Evolutionary conservation across 1,140 invertebrate genomes (phyloP).

Genomic region (Lanistes nyassanus): DNA sequence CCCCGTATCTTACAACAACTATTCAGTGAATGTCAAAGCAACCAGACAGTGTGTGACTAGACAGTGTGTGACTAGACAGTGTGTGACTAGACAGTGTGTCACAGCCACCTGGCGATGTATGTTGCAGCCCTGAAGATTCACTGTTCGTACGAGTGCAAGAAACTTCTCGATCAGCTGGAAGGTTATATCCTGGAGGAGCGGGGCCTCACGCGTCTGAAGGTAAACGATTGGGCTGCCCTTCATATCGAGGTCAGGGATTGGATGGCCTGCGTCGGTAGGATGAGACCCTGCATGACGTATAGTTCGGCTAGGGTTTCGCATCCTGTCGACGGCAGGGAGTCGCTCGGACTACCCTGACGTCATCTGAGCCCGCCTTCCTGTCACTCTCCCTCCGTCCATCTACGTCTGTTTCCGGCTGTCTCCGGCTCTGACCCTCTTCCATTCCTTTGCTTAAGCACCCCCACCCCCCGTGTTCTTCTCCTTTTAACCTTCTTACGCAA

Average conservation of each 20-base stretch:
- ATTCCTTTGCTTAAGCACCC: background rate
- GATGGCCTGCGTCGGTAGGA: background rate
- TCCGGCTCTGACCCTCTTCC: background rate
- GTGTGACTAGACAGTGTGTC: too few species aligned
- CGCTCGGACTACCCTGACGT: background rate
- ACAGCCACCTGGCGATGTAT: too few species aligned
- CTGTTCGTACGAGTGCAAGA: constrained; percentile 79
- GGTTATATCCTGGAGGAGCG: constrained; percentile 86
- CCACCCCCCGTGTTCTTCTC: background rate
- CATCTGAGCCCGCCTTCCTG: background rate
- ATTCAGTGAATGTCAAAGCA: too few species aligned
- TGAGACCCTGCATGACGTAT: too few species aligned
- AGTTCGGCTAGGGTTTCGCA: too few species aligned
- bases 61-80: too few species aligned
- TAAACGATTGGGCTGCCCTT: constrained; percentile 58
- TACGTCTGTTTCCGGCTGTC: too few species aligned
- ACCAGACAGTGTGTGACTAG: too few species aligned
- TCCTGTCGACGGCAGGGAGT: too few species aligned
- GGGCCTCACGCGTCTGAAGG: constrained; percentile 86
- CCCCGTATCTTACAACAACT: too few species aligned
- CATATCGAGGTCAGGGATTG: background rate
- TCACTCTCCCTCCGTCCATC: background rate
- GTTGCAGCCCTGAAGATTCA: constrained; percentile 82
- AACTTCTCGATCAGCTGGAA: constrained; percentile 79
- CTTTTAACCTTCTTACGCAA: background rate